Conservation (phyloP, 2,888 invertebrate species). For the Drosophila robusta region DNA sequence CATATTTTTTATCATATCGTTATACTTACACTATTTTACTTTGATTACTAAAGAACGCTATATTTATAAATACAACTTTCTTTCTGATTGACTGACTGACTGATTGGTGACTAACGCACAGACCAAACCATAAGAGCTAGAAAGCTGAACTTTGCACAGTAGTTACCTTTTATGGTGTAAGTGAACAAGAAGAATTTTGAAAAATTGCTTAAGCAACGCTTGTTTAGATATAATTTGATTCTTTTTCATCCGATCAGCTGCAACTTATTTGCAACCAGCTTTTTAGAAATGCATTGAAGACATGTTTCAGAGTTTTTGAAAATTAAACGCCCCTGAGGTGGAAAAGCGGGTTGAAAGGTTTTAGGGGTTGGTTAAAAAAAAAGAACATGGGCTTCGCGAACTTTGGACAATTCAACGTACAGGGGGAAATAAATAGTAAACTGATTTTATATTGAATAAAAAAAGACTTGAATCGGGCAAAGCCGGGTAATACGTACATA, state of each 20-base stretch:
- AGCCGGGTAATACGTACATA: background rate
- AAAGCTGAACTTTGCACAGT: background rate
- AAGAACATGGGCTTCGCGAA: no score
- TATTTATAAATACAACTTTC: background rate
- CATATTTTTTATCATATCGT: background rate
- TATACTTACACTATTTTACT: background rate
- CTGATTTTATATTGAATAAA: background rate
- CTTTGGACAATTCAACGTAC: no score
- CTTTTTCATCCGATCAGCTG: no score
- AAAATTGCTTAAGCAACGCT: no score
- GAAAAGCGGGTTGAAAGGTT: no score
- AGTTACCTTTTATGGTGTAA: background rate
- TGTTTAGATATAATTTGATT: no score
- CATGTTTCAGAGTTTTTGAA: no score
- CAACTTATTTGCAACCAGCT: no score
- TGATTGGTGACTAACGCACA: background rate
- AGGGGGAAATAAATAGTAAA: no score
- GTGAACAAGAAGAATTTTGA: no score
- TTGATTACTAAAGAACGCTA: background rate
- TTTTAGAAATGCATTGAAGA: no score
- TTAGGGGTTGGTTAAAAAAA: background rate
- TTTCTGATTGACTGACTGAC: background rate
- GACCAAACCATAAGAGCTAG: background rate
- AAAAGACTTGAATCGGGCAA: background rate
- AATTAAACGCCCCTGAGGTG: no score